phyloP scores from a whole-genome alignment of 2,113 vertebrate genomes.

The Cochlearius cochlearius region DNA sequence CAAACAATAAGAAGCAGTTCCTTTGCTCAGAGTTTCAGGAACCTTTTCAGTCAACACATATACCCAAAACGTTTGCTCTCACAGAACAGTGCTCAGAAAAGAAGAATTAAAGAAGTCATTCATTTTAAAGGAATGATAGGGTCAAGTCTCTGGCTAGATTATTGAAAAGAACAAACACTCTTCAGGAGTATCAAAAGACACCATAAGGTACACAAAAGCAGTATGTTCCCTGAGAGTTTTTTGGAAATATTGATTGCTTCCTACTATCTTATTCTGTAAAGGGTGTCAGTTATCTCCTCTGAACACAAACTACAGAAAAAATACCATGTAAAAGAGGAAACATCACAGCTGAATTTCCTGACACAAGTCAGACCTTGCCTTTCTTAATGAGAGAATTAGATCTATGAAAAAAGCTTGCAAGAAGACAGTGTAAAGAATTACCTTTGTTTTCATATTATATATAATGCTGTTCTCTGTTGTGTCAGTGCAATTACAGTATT shows the following conservation, averaged over 20 bases:
- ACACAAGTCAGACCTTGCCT: neutral
- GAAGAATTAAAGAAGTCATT: conserved; percentile 24
- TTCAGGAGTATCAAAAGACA: conserved; percentile 24
- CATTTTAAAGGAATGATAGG: conserved; percentile 16
- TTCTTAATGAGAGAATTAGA: conserved; percentile 27
- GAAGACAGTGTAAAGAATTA: conserved; percentile 6
- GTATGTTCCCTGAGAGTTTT: conserved; percentile 4
- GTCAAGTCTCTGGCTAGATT: conserved; percentile 35
- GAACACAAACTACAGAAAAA: conserved; percentile 5
- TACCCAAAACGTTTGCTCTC: neutral
- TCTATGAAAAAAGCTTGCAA: neutral
- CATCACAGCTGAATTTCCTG: conserved; percentile 34
- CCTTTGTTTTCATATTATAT: neutral
- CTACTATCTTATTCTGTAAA: conserved; percentile 4
- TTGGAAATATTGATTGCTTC: conserved; percentile 38
- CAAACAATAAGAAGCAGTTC: neutral
- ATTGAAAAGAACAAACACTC: conserved; percentile 34
- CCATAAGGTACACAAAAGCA: neutral
- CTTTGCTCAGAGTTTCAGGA: neutral
- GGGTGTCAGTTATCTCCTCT: neutral
- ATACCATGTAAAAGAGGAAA: neutral
- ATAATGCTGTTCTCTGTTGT: neutral
- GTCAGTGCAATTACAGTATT: neutral
- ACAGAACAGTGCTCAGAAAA: neutral
- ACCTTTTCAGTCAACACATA: neutral